These are phyloP conservation scores for Syngnathus typhle DNA, from an alignment of 2,113 vertebrate species.

Conservation along the genomic window DNA sequence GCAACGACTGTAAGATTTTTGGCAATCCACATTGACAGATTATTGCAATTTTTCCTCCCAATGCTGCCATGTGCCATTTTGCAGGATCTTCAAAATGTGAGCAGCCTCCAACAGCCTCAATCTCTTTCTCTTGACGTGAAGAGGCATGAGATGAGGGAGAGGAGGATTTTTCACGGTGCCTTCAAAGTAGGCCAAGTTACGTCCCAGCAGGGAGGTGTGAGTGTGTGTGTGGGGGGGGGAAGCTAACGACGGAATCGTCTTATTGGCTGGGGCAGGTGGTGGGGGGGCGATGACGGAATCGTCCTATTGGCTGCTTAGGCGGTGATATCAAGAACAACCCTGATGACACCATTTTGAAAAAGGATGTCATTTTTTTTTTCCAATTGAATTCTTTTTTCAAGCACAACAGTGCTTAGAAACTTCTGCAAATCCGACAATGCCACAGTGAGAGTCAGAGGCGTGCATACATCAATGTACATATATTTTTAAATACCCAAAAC, in stretches of 20 bases:
- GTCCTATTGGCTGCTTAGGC: background rate
- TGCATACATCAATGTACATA: too few relatives aligned
- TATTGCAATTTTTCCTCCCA: background rate
- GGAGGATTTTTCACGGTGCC: conserved; percentile 61
- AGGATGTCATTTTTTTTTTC: too few relatives aligned
- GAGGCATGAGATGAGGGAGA: conserved; percentile 32
- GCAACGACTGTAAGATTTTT: too few relatives aligned
- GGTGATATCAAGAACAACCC: conserved; percentile 37
- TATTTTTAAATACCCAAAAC: background rate
- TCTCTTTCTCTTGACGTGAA: conserved; percentile 46
- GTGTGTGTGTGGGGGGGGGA: background rate
- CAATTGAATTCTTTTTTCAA: too few relatives aligned
- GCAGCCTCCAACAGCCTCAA: conserved; percentile 46
- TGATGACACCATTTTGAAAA: too few relatives aligned
- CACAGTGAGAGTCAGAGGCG: background rate
- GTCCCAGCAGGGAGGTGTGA: conserved; percentile 41
- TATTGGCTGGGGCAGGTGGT: conserved; percentile 35
- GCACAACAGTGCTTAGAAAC: background rate
- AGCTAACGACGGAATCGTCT: conserved; percentile 18
- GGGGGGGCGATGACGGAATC: too few relatives aligned
- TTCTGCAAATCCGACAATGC: background rate
- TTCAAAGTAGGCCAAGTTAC: conserved; percentile 69
- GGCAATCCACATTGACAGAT: too few relatives aligned
- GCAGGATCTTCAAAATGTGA: conserved; percentile 39
- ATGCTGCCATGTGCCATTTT: conserved; percentile 26